Percentiles rank a stretch among this genome's conserved stretches.
Evolutionary conservation across 2,888 invertebrate genomes (phyloP).

Genomic region (Agriopis marginaria): DNA sequence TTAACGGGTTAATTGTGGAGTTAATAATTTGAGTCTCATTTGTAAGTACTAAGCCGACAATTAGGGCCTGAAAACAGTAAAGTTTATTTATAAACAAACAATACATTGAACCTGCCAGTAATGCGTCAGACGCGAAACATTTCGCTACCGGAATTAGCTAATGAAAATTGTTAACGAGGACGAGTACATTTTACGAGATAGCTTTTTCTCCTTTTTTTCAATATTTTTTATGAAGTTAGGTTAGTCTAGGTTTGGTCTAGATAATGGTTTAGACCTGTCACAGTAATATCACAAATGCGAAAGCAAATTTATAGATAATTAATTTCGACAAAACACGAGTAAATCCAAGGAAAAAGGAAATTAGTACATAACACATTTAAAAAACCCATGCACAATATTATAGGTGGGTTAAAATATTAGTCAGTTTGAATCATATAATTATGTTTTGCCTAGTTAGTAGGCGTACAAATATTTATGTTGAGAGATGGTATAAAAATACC

Average conservation of each 20-base stretch:
- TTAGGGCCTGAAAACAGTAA: constrained; percentile 33
- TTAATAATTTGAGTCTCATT: neutral
- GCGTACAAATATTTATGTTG: neutral
- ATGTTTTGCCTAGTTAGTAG: no score
- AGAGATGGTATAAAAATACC: no score
- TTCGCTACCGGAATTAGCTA: constrained; percentile 70
- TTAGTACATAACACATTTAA: no score
- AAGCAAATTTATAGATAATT: neutral
- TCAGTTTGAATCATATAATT: no score
- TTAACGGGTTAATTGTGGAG: neutral
- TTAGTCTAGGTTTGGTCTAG: no score
- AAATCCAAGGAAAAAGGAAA: neutral
- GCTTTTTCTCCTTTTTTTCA: neutral
- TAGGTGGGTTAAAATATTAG: no score
- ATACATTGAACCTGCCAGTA: constrained; percentile 71
- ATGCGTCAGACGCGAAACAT: constrained; percentile 63
- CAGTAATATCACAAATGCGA: neutral
- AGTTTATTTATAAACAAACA: constrained; percentile 63
- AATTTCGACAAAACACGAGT: no score
- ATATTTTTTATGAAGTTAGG: no score
- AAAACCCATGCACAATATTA: no score
- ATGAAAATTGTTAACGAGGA: constrained; percentile 60
- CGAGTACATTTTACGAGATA: constrained; percentile 10
- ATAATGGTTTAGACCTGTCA: no score
- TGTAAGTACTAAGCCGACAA: constrained; percentile 1